Evolutionary conservation across 2,888 invertebrate species (phyloP).

Genomic region (Stenurella melanura): DNA sequence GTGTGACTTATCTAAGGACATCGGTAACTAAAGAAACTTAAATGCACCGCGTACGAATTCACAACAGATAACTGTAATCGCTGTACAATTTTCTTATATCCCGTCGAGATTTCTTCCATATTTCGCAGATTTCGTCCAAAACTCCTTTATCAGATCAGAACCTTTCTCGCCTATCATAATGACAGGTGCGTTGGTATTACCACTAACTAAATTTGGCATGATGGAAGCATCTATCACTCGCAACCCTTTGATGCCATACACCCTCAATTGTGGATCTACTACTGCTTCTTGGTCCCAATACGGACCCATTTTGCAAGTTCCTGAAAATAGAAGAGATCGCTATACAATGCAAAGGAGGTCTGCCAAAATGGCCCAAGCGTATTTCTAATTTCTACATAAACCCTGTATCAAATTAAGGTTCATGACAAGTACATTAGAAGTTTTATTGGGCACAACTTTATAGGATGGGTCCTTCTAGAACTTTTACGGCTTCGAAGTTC

Average conservation of each 20-base stretch:
- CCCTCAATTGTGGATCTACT: conserved; percentile 85
- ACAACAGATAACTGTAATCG: too few species aligned
- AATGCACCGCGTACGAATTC: not conserved
- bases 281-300: conserved; percentile 90
- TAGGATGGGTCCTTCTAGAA: too few species aligned
- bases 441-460: too few species aligned
- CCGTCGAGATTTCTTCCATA: conserved; percentile 45
- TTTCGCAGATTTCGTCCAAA: conserved; percentile 78
- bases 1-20: too few species aligned
- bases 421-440: too few species aligned
- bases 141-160: conserved; percentile 90
- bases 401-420: too few species aligned
- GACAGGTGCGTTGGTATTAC: conserved; percentile 89
- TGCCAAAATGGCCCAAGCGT: too few species aligned
- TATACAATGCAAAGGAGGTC: not conserved
- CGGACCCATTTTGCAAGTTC: conserved; percentile 93
- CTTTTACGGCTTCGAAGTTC: too few species aligned
- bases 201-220: conserved; percentile 90
- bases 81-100: conserved; percentile 4
- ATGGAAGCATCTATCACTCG: conserved; percentile 90
- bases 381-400: too few species aligned
- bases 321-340: conserved; percentile 66
- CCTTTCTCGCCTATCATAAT: conserved; percentile 95
- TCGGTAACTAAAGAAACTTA: not conserved
- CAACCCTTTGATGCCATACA: conserved; percentile 86